Evolutionary conservation across 2,113 vertebrate genomes (phyloP), one percentile per base, ranked within the genome.

Genomic region (Pogona vitticeps): DNA sequence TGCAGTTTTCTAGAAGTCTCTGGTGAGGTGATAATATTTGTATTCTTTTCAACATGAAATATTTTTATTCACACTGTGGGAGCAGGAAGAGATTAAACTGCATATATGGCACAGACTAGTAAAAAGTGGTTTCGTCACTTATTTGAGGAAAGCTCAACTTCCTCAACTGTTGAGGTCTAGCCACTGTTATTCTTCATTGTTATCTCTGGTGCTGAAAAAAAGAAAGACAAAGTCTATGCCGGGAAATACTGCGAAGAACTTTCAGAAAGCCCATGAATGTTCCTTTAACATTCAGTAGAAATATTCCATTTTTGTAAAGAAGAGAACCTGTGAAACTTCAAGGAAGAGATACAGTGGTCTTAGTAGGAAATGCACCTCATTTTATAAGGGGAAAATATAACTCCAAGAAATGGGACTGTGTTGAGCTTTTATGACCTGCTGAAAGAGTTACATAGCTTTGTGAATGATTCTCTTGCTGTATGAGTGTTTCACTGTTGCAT

Each of bases 341-440:
- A 73, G 68, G 59, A 5, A 2, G 1, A 70, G n/a, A 33, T 0
- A 0, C 46, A 76, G 9, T 0, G 0, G 23, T 31, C 56, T 89
- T 89, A 42, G 52, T 36, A 65, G 40, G 8, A 15, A 81, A 26
- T 88, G 36, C 21, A 84, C 28, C 76, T 61, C 38, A 28, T 77
- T 71, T 31, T 18, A n/a, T 0, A 68, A 80, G 77, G 87, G 46
- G 10, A 82, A 88, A 52, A 76, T 23, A 40, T 21, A 76, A 58
- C 40, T 52, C 67, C 76, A 4, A 81, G 59, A 80, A 87, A 68
- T 23, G 3, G 0, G 2, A 58, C 21, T 90, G 1, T 42, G 88
- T 72, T 68, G 46, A 85, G 73, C 38, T 8, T 70, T 76, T 58
- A 10, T n/a, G 40, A 83, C 78, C 72, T 84, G 21, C 67, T 82